A percentile compares a stretch with the other conserved stretches of the same genome.
phyloP scores from a whole-genome alignment of 2,113 vertebrate genomes.

The Rhinopithecus roxellana region DNA sequence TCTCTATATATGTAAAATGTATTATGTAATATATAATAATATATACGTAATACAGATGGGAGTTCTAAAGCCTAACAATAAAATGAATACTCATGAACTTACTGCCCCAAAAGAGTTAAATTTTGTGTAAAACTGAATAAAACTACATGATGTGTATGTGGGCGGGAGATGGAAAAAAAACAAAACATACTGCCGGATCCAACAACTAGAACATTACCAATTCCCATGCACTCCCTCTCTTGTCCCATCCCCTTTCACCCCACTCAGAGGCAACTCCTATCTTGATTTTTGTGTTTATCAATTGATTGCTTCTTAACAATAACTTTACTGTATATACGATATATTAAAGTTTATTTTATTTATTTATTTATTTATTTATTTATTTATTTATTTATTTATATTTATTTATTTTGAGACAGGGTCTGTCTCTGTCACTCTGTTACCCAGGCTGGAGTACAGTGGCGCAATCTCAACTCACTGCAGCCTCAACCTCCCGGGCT shows the following conservation, averaged over 20 bases:
- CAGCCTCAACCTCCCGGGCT: no score
- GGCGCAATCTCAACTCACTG: no score
- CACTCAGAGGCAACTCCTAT: background rate
- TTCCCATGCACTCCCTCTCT: background rate
- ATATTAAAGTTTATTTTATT: background rate
- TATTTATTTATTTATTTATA: no score
- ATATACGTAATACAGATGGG: background rate
- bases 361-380: no score
- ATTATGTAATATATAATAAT: background rate
- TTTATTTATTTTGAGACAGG: no score
- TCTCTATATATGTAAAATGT: background rate
- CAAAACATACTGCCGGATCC: background rate
- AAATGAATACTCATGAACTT: constrained; percentile 6
- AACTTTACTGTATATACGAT: background rate
- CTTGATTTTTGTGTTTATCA: background rate
- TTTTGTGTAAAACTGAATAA: background rate
- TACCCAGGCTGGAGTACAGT: no score
- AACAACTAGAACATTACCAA: background rate
- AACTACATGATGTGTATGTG: background rate
- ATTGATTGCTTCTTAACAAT: background rate
- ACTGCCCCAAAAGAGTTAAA: background rate
- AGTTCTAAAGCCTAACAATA: background rate
- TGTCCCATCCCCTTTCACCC: background rate
- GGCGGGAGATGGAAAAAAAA: no score
- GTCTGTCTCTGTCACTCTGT: no score